Conservation (phyloP, 2,888 invertebrate genomes). For the Zygogramma bicolorata region DNA sequence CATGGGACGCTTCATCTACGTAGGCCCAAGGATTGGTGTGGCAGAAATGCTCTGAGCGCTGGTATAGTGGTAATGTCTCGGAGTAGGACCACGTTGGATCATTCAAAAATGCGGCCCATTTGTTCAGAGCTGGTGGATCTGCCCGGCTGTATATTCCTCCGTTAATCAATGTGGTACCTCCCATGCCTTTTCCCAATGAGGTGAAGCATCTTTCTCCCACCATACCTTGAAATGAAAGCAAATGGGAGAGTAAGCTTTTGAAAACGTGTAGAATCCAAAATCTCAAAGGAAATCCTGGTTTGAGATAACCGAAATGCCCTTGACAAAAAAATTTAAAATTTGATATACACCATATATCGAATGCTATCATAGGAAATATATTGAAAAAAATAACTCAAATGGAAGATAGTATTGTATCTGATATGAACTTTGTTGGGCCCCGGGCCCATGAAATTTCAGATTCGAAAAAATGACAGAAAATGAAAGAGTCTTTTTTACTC, state of each 20-base stretch:
- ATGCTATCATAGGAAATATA: too few species aligned
- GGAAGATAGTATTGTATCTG: too few species aligned
- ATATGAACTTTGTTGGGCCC: too few species aligned
- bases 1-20: conserved; percentile 29
- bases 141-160: conserved; percentile 69
- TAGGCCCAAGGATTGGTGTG: conserved; percentile 23
- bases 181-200: conserved; percentile 67
- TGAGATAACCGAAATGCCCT: too few species aligned
- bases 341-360: too few species aligned
- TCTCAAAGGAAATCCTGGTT: not conserved
- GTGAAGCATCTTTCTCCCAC: conserved; percentile 16
- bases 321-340: too few species aligned
- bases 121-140: conserved; percentile 65
- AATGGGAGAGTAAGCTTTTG: not conserved
- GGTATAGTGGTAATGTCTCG: conserved; percentile 68
- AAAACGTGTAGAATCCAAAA: not conserved
- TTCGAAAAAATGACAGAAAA: too few species aligned
- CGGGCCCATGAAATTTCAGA: too few species aligned
- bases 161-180: conserved; percentile 68
- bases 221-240: not conserved
- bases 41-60: conserved; percentile 39
- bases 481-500: too few species aligned
- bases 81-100: conserved; percentile 69
- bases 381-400: too few species aligned
- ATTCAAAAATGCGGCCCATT: conserved; percentile 63